A percentile compares a stretch with the other conserved stretches of the same genome.
These are phyloP conservation scores for Chauna torquata DNA, from an alignment of 2,113 vertebrate species.

Conservation along the genomic window DNA sequence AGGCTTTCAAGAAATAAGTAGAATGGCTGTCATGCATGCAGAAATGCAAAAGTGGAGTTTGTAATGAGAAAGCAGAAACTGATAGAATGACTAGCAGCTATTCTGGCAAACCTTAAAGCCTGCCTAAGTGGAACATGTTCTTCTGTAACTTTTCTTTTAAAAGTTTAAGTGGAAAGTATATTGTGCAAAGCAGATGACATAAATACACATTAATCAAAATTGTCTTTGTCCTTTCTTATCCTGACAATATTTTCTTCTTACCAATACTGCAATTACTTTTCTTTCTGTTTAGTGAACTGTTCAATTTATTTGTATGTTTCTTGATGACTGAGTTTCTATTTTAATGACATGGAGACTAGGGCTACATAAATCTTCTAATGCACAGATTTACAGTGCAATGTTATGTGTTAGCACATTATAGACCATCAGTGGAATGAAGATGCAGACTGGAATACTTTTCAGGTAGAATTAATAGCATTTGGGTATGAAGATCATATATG, in stretches of 20 bases:
- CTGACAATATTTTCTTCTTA: background rate
- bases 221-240: background rate
- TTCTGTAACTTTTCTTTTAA: background rate
- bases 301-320: background rate
- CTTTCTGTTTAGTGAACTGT: background rate
- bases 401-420: background rate
- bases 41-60: background rate
- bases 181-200: background rate
- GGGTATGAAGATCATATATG: background rate
- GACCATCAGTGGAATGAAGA: background rate
- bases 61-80: background rate
- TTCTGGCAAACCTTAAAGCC: background rate
- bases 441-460: background rate
- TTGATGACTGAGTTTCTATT: background rate
- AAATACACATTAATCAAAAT: background rate
- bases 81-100: background rate
- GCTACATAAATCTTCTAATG: background rate
- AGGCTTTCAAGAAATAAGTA: background rate
- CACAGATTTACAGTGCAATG: background rate
- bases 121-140: background rate
- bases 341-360: background rate
- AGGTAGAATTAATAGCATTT: background rate
- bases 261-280: background rate
- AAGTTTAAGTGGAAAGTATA: background rate
- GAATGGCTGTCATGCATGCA: background rate